Conservation (phyloP, 2,888 invertebrate genomes). For the Andricus curvator region DNA sequence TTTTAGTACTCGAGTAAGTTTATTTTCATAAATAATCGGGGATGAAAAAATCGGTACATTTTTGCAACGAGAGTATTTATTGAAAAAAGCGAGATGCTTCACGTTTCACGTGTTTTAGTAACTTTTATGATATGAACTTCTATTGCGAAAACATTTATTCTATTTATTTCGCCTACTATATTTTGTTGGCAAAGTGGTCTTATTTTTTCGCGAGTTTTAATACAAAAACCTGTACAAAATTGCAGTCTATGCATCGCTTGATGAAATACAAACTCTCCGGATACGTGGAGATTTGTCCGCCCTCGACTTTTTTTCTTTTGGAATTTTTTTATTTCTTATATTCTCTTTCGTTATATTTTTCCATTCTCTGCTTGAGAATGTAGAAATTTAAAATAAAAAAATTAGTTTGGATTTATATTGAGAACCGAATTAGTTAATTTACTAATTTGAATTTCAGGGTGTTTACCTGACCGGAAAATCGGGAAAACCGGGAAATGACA, state of each 20-base stretch:
- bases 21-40: background rate
- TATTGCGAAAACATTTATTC: conserved; percentile 1
- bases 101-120: background rate
- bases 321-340: background rate
- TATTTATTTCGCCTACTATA: conserved; percentile 6
- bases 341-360: conserved; percentile 1
- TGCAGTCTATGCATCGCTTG: conserved; percentile 60
- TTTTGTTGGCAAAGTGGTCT: conserved; percentile 7
- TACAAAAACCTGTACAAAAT: conserved; percentile 63
- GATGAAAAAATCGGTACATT: background rate
- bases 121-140: conserved; percentile 20
- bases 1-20: background rate
- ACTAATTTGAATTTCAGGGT: too few species aligned
- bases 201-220: conserved; percentile 40
- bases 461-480: too few species aligned
- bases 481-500: too few species aligned
- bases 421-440: too few species aligned
- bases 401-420: background rate
- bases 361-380: background rate
- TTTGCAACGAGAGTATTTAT: background rate
- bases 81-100: background rate
- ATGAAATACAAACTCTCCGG: background rate
- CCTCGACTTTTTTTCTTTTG: background rate
- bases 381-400: background rate
- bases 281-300: background rate